phyloP scores from a whole-genome alignment of 2,113 vertebrate species.

The Antechinus flavipes region DNA sequence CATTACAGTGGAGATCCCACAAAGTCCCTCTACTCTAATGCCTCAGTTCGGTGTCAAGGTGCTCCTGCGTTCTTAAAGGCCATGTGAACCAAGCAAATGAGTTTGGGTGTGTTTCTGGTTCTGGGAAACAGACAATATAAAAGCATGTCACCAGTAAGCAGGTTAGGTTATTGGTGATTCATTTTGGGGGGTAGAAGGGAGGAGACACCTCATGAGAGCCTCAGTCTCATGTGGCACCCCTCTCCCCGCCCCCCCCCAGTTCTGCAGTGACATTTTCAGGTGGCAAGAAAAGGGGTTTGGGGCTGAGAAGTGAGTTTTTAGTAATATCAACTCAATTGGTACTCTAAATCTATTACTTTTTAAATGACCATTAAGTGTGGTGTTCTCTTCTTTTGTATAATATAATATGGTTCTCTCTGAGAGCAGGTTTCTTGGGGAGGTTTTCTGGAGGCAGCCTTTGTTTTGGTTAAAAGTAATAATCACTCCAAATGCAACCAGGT shows the following conservation, averaged over 20 bases:
- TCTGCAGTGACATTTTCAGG: neutral
- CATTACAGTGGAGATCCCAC: neutral
- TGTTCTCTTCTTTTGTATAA: no score
- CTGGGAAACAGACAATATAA: no score
- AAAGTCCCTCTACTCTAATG: neutral
- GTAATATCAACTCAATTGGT: neutral
- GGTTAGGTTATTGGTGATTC: no score
- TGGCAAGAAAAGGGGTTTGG: no score
- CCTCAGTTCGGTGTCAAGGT: neutral
- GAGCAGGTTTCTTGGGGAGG: no score
- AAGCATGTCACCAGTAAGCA: no score
- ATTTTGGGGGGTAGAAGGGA: rapidly evolving
- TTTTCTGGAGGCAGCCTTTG: no score
- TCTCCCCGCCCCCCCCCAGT: neutral
- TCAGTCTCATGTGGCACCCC: neutral
- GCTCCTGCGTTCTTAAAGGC: neutral
- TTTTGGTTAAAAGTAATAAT: no score
- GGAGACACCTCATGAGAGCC: neutral
- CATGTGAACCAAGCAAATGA: neutral
- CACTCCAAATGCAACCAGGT: no score
- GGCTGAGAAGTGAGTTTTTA: neutral
- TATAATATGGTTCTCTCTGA: no score
- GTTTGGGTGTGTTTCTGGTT: neutral
- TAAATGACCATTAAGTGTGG: neutral
- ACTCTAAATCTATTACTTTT: neutral